A percentile compares a stretch with the other conserved stretches of the same genome.
Evolutionary conservation across 2,113 vertebrate genomes (phyloP).

Genomic region (Plestiodon gilberti): DNA sequence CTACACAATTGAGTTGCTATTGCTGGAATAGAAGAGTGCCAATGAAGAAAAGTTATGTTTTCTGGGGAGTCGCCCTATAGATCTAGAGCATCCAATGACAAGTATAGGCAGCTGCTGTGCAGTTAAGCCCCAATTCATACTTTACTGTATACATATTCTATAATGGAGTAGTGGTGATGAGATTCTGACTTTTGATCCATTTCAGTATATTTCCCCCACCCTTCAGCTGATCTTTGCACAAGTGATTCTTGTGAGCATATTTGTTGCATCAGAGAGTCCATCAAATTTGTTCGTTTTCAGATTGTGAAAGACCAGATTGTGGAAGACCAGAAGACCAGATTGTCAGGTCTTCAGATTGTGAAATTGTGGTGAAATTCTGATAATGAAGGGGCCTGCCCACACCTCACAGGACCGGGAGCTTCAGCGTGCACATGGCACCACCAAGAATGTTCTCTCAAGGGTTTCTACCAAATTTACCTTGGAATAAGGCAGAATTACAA

Average conservation of each 20-base stretch:
- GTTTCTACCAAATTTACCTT: too few species aligned
- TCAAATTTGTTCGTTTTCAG: neutral
- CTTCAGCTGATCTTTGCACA: neutral
- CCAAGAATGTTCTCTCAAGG: too few species aligned
- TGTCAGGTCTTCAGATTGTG: too few species aligned
- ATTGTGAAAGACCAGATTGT: neutral
- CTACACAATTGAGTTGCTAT: neutral
- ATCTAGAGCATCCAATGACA: neutral
- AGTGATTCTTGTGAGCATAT: neutral
- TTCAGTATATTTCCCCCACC: neutral
- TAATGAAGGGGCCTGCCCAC: too few species aligned
- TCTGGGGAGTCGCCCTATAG: too few species aligned
- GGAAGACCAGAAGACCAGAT: too few species aligned
- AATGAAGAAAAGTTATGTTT: neutral
- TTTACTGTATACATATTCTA: neutral
- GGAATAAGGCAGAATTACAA: too few species aligned
- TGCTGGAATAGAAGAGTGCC: neutral
- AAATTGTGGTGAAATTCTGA: too few species aligned
- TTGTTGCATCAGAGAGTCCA: too few species aligned
- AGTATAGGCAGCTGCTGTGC: neutral
- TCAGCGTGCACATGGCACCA: too few species aligned
- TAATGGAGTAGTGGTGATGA: neutral
- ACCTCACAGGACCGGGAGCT: too few species aligned
- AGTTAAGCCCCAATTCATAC: neutral
- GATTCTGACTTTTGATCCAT: neutral